Conservation (phyloP, 2,888 invertebrate species). For the Phyto melanocephala region DNA sequence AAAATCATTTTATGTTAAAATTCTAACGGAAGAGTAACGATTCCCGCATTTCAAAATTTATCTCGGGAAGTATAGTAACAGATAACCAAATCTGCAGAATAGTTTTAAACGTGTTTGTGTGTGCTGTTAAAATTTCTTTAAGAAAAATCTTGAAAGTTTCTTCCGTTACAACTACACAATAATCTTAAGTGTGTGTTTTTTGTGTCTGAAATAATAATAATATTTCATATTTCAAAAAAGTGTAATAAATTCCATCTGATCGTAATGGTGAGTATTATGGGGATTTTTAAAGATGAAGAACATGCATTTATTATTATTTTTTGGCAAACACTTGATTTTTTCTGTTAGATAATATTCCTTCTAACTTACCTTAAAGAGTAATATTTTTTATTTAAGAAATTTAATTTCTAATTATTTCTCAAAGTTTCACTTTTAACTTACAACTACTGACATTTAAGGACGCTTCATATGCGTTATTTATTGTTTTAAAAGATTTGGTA, state of each 20-base stretch:
- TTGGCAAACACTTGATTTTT: too few species aligned
- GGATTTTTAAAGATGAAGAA: too few species aligned
- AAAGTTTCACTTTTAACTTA: background rate
- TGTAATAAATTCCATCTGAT: slow-evolving; percentile 64
- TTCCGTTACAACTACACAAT: background rate
- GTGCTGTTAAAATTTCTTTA: background rate
- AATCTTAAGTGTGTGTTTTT: background rate
- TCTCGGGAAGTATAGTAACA: too few species aligned
- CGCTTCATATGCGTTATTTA: background rate
- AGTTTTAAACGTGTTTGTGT: slow-evolving; percentile 3
- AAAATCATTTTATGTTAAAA: slow-evolving; percentile 26
- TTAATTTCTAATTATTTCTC: too few species aligned
- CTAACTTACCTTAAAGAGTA: too few species aligned
- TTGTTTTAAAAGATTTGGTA: background rate
- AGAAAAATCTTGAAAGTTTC: too few species aligned
- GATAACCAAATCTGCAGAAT: too few species aligned
- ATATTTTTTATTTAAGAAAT: too few species aligned
- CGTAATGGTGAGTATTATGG: slow-evolving; percentile 65
- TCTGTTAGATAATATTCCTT: too few species aligned
- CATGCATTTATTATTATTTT: too few species aligned
- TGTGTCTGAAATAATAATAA: slow-evolving; percentile 22
- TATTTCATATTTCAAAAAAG: slow-evolving; percentile 51
- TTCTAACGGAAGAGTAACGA: slow-evolving; percentile 30
- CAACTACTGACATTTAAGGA: background rate
- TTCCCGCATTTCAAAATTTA: slow-evolving; percentile 14